Base-by-base conservation (phyloP, 2,797 vertebrate species). In the Ibycter americanus region DNA sequence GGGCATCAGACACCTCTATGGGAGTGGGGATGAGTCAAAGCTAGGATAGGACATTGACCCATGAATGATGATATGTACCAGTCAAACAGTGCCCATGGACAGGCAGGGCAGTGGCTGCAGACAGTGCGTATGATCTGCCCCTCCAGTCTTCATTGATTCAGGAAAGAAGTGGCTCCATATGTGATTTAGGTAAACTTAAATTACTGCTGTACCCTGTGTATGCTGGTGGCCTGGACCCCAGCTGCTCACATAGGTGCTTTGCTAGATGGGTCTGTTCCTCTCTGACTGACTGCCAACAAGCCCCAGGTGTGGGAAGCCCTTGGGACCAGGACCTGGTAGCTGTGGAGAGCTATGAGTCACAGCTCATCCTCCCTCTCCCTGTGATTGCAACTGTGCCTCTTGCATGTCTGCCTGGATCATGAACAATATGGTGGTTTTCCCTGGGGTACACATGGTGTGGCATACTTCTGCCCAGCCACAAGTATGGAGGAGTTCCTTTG, bases 1-100 rank as follows among this genome's bases (percentile, higher is more conserved):
- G 32, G 18, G 34, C 18, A 49, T 7, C 29, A 34, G 13, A 11
- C 23, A 38, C 16, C 3, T 61, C n/a, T 3, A 2, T 7, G 19
- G 6, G 14, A 4, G 36, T 26, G 15, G 8, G 6, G 4, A 38
- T 1, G 1, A 73, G 15, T 4, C 15, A 26, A 71, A 32, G 7
- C 23, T 73, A 6, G 23, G 10, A n/a, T 1, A 0, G 8, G 12
- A 38, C 2, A 0, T 34, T 32, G 22, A 12, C 10, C 8, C 1
- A 7, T 36, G 17, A 4, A 1, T 49, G 22, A 31, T 32, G 15
- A 1, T 7, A 26, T 49, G 5, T 19, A 34, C 20, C 17, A 71
- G 31, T 13, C 25, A 67, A 52, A 59, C 3, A 38, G 0, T 42
- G 29, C 3, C 23, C 23, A 27, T 5, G 8, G 32, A 59, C 23